Percentiles rank a stretch among this genome's conserved stretches.
These are phyloP conservation scores for Myotis daubentonii DNA, from an alignment of 2,797 vertebrate genomes.

Conservation along the genomic window DNA sequence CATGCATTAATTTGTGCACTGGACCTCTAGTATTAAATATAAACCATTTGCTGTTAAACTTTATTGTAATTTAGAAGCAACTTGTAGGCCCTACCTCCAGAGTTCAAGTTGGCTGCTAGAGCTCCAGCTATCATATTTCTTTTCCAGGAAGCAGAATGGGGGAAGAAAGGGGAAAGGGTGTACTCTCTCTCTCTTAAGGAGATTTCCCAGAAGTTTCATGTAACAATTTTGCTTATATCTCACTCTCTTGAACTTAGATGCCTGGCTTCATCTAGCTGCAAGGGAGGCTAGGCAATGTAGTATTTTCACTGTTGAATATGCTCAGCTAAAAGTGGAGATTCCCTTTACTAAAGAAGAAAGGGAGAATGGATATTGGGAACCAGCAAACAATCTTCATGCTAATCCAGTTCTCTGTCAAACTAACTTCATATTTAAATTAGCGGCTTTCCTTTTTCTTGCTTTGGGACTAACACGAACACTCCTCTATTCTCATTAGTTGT, in stretches of 20 bases:
- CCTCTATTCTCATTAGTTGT: background rate
- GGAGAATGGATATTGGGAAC: background rate
- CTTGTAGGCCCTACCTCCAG: background rate
- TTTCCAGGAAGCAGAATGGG: constrained; percentile 8
- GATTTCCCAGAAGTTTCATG: background rate
- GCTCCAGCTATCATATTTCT: background rate
- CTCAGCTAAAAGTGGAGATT: background rate
- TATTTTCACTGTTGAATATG: background rate
- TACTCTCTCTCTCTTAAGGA: background rate
- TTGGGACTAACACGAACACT: background rate
- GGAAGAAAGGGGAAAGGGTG: background rate
- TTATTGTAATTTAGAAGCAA: background rate
- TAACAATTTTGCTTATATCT: background rate
- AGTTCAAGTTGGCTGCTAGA: background rate
- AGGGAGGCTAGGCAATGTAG: background rate
- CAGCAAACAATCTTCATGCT: background rate
- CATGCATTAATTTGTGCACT: no score
- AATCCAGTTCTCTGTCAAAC: background rate
- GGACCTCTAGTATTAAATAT: background rate
- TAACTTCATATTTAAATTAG: background rate
- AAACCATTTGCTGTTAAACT: background rate
- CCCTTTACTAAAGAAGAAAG: constrained; percentile 28
- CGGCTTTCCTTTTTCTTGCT: background rate
- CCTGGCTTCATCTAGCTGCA: background rate
- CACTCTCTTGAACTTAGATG: background rate